These are phyloP conservation scores for Nineta flava DNA, from an alignment of 2,888 invertebrate species.

Conservation along the genomic window DNA sequence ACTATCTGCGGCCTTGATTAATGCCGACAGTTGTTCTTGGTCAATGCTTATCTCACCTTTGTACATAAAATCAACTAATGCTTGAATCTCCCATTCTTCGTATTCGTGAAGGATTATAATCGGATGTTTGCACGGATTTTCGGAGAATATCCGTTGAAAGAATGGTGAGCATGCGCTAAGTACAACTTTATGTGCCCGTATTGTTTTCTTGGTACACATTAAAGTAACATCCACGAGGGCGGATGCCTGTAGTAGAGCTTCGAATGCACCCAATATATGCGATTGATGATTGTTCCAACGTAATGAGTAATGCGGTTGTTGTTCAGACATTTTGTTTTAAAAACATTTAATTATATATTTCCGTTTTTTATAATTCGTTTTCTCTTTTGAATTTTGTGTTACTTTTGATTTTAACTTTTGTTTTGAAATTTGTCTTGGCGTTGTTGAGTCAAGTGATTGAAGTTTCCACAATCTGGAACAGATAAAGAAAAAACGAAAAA, in stretches of 20 bases:
- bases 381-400: too few relatives aligned
- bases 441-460: too few relatives aligned
- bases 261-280: constrained; percentile 76
- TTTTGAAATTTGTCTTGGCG: too few relatives aligned
- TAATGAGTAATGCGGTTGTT: constrained; percentile 73
- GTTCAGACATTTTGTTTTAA: background rate
- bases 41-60: constrained; percentile 79
- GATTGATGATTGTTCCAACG: constrained; percentile 90
- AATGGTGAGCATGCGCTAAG: constrained; percentile 80
- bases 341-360: too few relatives aligned
- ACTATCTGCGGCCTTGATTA: constrained; percentile 72
- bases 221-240: constrained; percentile 80
- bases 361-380: too few relatives aligned
- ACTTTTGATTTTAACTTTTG: too few relatives aligned
- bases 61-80: constrained; percentile 80
- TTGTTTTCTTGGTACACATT: constrained; percentile 74
- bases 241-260: constrained; percentile 73
- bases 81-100: constrained; percentile 75
- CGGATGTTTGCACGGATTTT: constrained; percentile 86
- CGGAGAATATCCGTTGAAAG: constrained; percentile 75
- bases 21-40: constrained; percentile 63
- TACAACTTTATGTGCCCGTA: constrained; percentile 82
- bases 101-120: constrained; percentile 85
- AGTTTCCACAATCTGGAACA: too few relatives aligned
- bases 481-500: too few relatives aligned